A percentile compares a stretch with the other conserved stretches of the same genome.
These are phyloP conservation scores for Adelosebastes latens DNA, from an alignment of 2,797 vertebrate species.

Conservation along the genomic window DNA sequence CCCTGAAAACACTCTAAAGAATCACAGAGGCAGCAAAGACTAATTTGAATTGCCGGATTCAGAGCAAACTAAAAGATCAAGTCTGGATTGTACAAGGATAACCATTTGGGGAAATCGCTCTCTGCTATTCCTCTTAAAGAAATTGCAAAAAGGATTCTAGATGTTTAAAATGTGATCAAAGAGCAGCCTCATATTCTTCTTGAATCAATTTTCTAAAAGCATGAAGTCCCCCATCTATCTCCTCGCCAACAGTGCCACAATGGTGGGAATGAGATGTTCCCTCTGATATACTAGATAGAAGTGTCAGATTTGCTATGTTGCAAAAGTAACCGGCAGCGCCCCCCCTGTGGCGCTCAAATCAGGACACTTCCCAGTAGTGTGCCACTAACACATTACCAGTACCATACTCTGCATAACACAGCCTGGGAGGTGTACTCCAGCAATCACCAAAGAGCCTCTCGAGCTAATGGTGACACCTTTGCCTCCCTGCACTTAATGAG, in stretches of 20 bases:
- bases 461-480: constrained; percentile 63
- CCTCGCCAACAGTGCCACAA: constrained; percentile 20
- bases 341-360: constrained; percentile 60
- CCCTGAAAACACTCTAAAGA: constrained; percentile 3
- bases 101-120: constrained; percentile 13
- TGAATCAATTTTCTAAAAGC: constrained; percentile 54
- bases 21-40: constrained; percentile 12
- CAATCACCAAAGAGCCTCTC: constrained; percentile 70
- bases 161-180: constrained; percentile 67
- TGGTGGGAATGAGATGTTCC: constrained; percentile 39
- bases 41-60: constrained; percentile 26
- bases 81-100: constrained; percentile 18
- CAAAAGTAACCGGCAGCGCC: not conserved
- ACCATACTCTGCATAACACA: constrained; percentile 37
- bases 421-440: constrained; percentile 46
- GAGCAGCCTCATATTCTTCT: constrained; percentile 4
- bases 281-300: constrained; percentile 24
- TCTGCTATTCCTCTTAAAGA: constrained; percentile 32
- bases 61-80: constrained; percentile 27
- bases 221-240: constrained; percentile 16
- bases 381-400: constrained; percentile 48
- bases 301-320: constrained; percentile 40
- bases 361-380: constrained; percentile 68
- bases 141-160: constrained; percentile 39
- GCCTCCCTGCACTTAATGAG: constrained; percentile 55